A percentile compares a stretch with the other conserved stretches of the same genome.
Conservation (phyloP, 2,113 vertebrate species). For the Cottus gobio region DNA sequence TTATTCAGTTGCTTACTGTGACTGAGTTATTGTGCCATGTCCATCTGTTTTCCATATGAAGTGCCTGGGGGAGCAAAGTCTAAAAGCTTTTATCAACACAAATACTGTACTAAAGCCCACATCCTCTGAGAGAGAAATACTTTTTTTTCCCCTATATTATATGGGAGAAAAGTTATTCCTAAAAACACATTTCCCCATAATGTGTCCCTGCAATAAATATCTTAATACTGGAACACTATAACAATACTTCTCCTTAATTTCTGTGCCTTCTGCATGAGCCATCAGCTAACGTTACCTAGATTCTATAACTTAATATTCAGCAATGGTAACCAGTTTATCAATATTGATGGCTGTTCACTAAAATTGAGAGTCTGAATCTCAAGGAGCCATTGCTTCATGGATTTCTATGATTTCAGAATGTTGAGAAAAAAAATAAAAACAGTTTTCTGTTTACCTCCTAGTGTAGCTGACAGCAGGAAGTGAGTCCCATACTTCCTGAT, state of each 20-base stretch:
- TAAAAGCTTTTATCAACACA: slow-evolving; percentile 50
- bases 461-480: slow-evolving; percentile 94
- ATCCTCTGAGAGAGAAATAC: neutral
- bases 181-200: slow-evolving; percentile 22
- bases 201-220: neutral
- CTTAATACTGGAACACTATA: neutral
- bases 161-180: neutral
- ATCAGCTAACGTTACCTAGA: neutral
- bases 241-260: neutral
- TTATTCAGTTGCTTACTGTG: slow-evolving; percentile 36
- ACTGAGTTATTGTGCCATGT: slow-evolving; percentile 28
- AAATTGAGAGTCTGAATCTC: slow-evolving; percentile 3
- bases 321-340: slow-evolving; percentile 1
- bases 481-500: slow-evolving; percentile 99
- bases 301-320: neutral
- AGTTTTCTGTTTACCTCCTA: slow-evolving; percentile 89
- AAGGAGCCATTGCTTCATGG: neutral
- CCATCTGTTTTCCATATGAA: slow-evolving; percentile 48
- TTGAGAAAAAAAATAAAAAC: neutral
- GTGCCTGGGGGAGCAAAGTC: slow-evolving; percentile 19
- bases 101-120: slow-evolving; percentile 9
- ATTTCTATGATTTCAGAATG: neutral
- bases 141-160: neutral
- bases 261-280: neutral
- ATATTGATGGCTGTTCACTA: neutral